Evolutionary conservation across 2,888 invertebrate genomes (phyloP), one percentile per base, ranked within the genome.

Genomic region (Barypeithes pellucidus): DNA sequence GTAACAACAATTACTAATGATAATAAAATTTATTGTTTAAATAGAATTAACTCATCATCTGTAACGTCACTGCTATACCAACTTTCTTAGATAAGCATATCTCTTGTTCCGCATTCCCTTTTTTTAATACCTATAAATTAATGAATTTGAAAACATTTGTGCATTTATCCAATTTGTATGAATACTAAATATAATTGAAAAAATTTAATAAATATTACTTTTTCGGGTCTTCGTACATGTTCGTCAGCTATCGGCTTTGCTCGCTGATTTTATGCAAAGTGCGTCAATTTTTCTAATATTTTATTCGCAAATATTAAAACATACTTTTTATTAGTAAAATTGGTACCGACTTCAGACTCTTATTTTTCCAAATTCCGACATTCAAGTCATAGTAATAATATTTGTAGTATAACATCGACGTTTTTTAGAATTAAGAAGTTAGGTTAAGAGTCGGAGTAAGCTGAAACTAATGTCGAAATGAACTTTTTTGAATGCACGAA

Each of bases 211-310:
- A 8, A 29, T 29, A 29, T 14, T 14, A 45, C 12, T 43, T n/a
- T 4, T 59, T 69, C 43, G 69, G 67, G 72, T 75, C 72, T 65
- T 69, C 54, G 70, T 68, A 75, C 77, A 72, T 75, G 75, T 76
- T 77, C 78, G 80, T 80, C 79, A 81, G 79, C 77, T 79, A 70
- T 75, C 79, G 80, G 81, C 62, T 79, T 77, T 78, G 80, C 80
- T 80, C 80, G 79, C 79, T 79, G 78, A 76, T 78, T 82, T 82
- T 82, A 84, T 85, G 84, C 84, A 82, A 80, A 81, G 85, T 85
- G 84, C 83, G 81, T 81, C 80, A 82, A 82, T 80, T 83, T 81
- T 81, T 82, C 41, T 54, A 54, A 47, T 63, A 20, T 8, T 50
- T 63, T 0, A 43, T n/a, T 43, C 43, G 61, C 61, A 61, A 61